Conservation (phyloP, 1,140 invertebrate genomes). For the Drosophila obscura region DNA sequence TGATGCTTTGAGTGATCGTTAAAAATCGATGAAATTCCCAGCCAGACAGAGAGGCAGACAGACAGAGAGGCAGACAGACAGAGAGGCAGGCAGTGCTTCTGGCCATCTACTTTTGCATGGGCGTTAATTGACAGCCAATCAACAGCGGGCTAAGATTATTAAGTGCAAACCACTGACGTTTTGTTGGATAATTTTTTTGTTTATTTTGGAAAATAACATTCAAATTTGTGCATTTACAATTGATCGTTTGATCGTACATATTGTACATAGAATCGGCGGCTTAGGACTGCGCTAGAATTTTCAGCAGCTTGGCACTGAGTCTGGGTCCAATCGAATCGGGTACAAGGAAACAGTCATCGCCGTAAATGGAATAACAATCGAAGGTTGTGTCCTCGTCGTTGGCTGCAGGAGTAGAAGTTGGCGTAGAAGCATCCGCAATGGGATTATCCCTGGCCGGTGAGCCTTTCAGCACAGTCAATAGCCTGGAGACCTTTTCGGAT, state of each 20-base stretch:
- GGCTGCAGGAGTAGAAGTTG: neutral
- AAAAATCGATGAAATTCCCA: too few relatives aligned
- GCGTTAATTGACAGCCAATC: too few relatives aligned
- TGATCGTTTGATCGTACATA: too few relatives aligned
- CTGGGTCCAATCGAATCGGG: constrained; percentile 27
- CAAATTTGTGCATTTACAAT: too few relatives aligned
- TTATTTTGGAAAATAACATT: neutral
- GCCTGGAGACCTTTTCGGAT: constrained; percentile 5
- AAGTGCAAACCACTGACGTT: constrained; percentile 4
- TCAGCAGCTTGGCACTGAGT: constrained; percentile 34
- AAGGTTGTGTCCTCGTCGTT: constrained; percentile 12
- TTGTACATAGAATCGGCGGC: too few relatives aligned
- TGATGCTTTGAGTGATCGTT: too few relatives aligned
- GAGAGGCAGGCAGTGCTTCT: too few relatives aligned
- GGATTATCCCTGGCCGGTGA: neutral
- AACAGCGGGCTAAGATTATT: neutral
- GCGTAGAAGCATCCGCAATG: neutral
- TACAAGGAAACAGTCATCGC: constrained; percentile 6
- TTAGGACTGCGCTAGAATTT: constrained; percentile 10
- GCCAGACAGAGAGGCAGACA: too few relatives aligned
- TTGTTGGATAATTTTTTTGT: neutral
- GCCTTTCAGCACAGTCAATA: constrained; percentile 11
- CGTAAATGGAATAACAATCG: constrained; percentile 13
- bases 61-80: too few relatives aligned
- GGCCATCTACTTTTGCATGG: too few relatives aligned